Evolutionary conservation across 2,888 invertebrate genomes (phyloP), one percentile per base, ranked within the genome.

Genomic region (Noctua janthe): DNA sequence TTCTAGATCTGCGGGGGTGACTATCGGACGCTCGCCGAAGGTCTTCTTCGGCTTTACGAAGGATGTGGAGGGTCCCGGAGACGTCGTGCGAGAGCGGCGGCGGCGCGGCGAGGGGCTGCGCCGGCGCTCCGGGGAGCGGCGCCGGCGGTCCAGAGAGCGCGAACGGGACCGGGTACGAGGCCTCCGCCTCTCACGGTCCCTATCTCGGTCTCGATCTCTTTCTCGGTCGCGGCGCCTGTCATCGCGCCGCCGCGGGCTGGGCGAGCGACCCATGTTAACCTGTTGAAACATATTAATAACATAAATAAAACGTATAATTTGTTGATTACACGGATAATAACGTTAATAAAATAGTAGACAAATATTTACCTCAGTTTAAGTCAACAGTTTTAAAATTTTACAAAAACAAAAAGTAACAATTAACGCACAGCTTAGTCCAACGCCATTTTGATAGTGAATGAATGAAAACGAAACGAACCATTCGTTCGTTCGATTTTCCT

Each of bases 1-100:
- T 95, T 98, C 98, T 89, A 99, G 97, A 95, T 99, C 99, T 29
- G 98, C 98, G 85, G 98, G 99, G 92, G 98, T 97, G 86, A 98
- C 97, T 88, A 97, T 97, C 35, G 98, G 98, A 76, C 98, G 97
- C 90, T 98, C 98, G 54, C 95, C 94, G 86, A 95, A 96, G 2
- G 94, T 93, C 80, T 96, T 97, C 82, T 94, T 95, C 2, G 94
- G 94, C 84, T 95, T 96, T 5, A 92, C 92, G 90, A 97, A 96
- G 49, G 96, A 95, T 39, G 95, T 92, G 89, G 97, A 90, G 74
- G 97, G 93, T 0, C 94, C 91, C 0, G 96, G 93, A 0, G 97
- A 98, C 0, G 89, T 43, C 0, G 96, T 94, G 0, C 96, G 92
- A 0, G 95, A 95, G 39, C 96, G 93, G 76, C 96, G 92, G 72